Base-by-base conservation (phyloP, 2,888 invertebrate genomes). In the Phrixothrix hirtus region DNA sequence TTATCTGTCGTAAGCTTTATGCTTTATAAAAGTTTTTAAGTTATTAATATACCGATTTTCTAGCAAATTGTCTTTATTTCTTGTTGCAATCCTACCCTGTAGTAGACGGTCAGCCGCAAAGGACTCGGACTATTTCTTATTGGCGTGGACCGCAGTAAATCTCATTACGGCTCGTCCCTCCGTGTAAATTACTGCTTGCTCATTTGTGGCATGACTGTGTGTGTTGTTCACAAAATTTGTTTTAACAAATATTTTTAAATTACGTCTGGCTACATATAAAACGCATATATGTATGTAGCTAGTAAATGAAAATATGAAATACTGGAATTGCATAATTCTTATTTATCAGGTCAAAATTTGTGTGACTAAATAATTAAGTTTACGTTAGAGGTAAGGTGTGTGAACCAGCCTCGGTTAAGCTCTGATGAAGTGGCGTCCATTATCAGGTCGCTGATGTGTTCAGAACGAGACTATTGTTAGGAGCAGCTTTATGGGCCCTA, bases 401-500 rank as follows among this genome's bases (percentile, higher is more conserved):
- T 66, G 64, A 66, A 66, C 63, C 54, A 55, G 57, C 62, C 62
- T 55, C 44, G 60, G 55, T 57, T 54, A 49, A 57, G 58, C 60
- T 42, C 62, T 64, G 66, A 65, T 65, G 62, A 66, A 67, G 67
- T 65, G 66, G 60, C 61, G 60, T 65, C 68, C 67, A 69, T 70
- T 70, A 70, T 68, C 65, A 62, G 66, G 57, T 57, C 65, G 61
- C 60, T 66, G 67, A 70, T 69, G 65, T 68, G 65, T 64, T 66
- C 61, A 65, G 63, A 67, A 67, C 66, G 64, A 65, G 66, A 63
- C 65, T 64, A 68, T 69, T 69, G 66, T 65, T 62, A 58, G 64
- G 58, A 64, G 65, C 67, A 66, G 60, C 66, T 71, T 71, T 72
- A 72, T 71, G 69, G 68, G 67, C 68, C 67, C 69, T 69, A 69